Conservation (phyloP, 53 echinoderm and acorn worm species). For the Paelopatides confundens region DNA sequence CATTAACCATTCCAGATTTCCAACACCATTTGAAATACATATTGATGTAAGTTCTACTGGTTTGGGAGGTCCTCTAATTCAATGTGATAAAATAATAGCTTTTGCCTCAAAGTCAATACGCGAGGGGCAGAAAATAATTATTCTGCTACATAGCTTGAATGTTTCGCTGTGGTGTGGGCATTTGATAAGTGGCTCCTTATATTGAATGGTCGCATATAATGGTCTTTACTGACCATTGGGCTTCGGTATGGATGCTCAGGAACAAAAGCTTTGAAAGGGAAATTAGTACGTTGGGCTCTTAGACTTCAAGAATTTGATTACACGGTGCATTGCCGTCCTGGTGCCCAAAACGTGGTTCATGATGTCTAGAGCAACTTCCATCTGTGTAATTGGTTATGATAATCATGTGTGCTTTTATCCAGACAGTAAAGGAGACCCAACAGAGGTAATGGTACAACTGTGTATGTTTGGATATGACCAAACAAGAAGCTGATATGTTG, state of each 20-base stretch:
- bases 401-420: too few species aligned
- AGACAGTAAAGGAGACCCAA: too few species aligned
- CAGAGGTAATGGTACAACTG: slow-evolving; percentile 27
- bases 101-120: slow-evolving; percentile 57
- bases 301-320: too few species aligned
- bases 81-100: slow-evolving; percentile 36
- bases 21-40: slow-evolving; percentile 55
- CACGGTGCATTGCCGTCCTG: too few species aligned
- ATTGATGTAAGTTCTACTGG: too few species aligned
- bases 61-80: slow-evolving; percentile 59
- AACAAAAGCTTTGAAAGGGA: too few species aligned
- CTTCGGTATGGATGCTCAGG: slow-evolving; percentile 13
- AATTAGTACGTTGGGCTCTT: slow-evolving; percentile 61
- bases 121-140: slow-evolving; percentile 62
- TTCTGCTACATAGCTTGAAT: slow-evolving; percentile 58
- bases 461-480: too few species aligned
- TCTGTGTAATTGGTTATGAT: too few species aligned
- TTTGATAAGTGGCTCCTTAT: slow-evolving; percentile 54
- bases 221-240: slow-evolving; percentile 7
- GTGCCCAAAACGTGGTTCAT: too few species aligned
- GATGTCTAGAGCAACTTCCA: too few species aligned
- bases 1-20: too few species aligned
- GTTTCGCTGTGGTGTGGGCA: slow-evolving; percentile 70
- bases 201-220: slow-evolving; percentile 47
- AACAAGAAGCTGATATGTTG: too few species aligned